Evolutionary conservation across 2,888 invertebrate species (phyloP), one percentile per base, ranked within the genome.

Genomic region (Lutraria lutraria): DNA sequence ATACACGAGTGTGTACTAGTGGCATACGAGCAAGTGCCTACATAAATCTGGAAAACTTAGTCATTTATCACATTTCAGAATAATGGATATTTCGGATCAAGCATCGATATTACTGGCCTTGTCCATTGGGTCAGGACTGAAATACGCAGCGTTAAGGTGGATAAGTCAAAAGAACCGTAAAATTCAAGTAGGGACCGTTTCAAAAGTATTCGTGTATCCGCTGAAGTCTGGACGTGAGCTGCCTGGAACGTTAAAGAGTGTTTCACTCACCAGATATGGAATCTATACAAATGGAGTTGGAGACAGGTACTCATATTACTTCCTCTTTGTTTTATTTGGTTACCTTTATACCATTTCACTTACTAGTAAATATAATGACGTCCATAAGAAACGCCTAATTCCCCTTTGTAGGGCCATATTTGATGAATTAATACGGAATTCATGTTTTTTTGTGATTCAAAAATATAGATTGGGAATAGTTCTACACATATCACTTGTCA

Each of bases 191-290:
- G 95, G 95, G 16, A 93, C 84, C 63, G 94, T 95, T 25, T 93
- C 94, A 0, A 91, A 87, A 53, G 68, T 95, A 63, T 92, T 92
- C 80, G 86, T 94, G 19, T 95, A 93, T 85, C 95, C 95, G 0
- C 91, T 95, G 56, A 95, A 95, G 86, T 95, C 95, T 0, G 94
- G 93, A 53, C 91, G 94, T 43, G 95, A 94, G 34, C 79, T 95
- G 0, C 87, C 86, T 21, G 91, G 76, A 10, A n/a, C 31, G 31
- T 29, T 88, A 25, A 76, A 68, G 0, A 80, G 29, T 25, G 91
- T 86, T 3, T 54, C 79, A 16, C 29, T 92, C 19, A 91, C 89
- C n/a, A 89, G 83, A 63, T 87, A 92, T 88, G 92, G 92, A 21
- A 88, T 93, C 0, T 88, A 90, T 21, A 89, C 89, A 68, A 88